These are phyloP conservation scores for Bombyx mandarina DNA, from an alignment of 1,140 invertebrate genomes.

Conservation along the genomic window DNA sequence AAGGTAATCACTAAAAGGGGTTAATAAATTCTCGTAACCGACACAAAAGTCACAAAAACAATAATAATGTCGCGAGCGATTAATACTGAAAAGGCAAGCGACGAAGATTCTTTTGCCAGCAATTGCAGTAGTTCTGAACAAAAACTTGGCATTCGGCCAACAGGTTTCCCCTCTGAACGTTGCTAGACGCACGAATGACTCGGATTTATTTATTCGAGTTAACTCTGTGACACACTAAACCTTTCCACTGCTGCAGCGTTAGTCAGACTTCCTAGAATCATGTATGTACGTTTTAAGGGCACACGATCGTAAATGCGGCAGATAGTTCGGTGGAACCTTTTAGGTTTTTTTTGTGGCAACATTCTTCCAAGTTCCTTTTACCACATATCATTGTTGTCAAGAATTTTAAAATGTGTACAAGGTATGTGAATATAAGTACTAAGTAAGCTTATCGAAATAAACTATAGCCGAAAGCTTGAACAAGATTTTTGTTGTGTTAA, in stretches of 20 bases:
- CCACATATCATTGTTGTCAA: too few relatives aligned
- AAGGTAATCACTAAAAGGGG: too few relatives aligned
- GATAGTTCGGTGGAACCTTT: too few relatives aligned
- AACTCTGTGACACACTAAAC: constrained; percentile 26
- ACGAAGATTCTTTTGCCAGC: constrained; percentile 47
- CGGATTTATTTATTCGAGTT: constrained; percentile 38
- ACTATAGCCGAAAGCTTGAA: too few relatives aligned
- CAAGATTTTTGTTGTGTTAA: too few relatives aligned
- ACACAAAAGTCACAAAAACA: constrained; percentile 8
- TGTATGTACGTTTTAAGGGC: constrained; percentile 8
- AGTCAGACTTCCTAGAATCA: constrained; percentile 9
- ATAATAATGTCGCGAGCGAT: not conserved
- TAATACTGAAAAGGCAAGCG: constrained; percentile 22
- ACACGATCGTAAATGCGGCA: not conserved
- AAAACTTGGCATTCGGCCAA: constrained; percentile 40
- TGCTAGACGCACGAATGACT: constrained; percentile 28
- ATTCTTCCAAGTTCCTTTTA: too few relatives aligned
- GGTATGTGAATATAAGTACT: too few relatives aligned
- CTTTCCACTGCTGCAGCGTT: constrained; percentile 9
- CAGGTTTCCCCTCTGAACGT: constrained; percentile 40
- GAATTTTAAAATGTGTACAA: too few relatives aligned
- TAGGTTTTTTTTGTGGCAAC: too few relatives aligned
- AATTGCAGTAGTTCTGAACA: constrained; percentile 26
- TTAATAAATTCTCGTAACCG: not conserved
- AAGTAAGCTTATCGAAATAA: too few relatives aligned